Evolutionary conservation across 2,888 invertebrate genomes (phyloP).

Genomic region (Drosophila neonasuta): DNA sequence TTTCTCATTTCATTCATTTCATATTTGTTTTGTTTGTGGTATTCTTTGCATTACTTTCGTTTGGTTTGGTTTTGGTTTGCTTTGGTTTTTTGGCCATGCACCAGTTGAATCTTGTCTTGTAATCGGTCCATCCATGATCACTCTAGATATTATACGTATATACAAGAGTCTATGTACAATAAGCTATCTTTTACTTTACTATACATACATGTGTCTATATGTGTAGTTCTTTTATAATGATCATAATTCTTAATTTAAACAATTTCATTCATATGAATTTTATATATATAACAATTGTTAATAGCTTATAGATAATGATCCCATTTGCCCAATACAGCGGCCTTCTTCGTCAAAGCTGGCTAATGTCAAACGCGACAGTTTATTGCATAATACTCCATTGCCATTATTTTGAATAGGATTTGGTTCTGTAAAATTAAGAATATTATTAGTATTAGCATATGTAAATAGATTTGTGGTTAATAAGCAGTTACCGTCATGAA

Average conservation of each 20-base stretch:
- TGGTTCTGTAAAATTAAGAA: conserved; percentile 76
- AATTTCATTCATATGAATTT: conserved; percentile 34
- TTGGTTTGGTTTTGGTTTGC: neutral
- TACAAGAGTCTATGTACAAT: conserved; percentile 27
- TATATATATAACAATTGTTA: conserved; percentile 76
- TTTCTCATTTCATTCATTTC: too few species aligned
- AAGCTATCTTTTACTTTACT: conserved; percentile 1
- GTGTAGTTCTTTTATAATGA: conserved; percentile 7
- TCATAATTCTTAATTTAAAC: conserved; percentile 40
- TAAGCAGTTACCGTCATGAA: conserved; percentile 80
- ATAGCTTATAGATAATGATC: conserved; percentile 89
- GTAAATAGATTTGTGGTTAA: neutral
- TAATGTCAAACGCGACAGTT: conserved; percentile 91
- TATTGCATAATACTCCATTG: conserved; percentile 88
- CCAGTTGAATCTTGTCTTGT: conserved; percentile 8
- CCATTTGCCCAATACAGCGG: conserved; percentile 92
- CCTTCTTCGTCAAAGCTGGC: conserved; percentile 96
- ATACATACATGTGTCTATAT: conserved; percentile 16
- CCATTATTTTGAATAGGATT: conserved; percentile 82
- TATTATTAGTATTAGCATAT: neutral
- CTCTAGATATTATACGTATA: conserved; percentile 22
- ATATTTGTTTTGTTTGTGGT: neutral
- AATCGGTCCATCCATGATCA: conserved; percentile 14
- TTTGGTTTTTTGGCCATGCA: conserved; percentile 4
- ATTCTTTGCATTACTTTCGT: neutral